Evolutionary conservation across 2,113 vertebrate genomes (phyloP).

Genomic region (Nyctereutes procyonoides): DNA sequence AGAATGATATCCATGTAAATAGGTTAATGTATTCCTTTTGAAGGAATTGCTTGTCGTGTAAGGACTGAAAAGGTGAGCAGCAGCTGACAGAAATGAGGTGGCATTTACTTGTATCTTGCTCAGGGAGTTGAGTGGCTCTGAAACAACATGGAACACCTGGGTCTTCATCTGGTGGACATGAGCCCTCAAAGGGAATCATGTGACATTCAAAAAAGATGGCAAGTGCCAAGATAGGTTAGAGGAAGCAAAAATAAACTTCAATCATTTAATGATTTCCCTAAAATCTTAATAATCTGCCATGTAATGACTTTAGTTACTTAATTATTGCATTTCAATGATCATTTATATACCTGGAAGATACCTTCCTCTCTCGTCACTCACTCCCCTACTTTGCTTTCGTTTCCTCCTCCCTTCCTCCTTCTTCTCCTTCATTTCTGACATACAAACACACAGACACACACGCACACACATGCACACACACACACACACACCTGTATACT

Average conservation of each 20-base stretch:
- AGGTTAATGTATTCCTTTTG: background rate
- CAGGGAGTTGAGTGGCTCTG: background rate
- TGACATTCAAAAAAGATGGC: background rate
- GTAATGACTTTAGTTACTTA: slow-evolving; percentile 14
- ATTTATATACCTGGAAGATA: background rate
- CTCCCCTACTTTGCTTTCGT: background rate
- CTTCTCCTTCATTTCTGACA: background rate
- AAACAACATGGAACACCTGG: background rate
- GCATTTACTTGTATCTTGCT: background rate
- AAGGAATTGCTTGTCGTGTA: background rate
- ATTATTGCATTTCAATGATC: background rate
- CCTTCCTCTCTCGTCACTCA: too few species aligned
- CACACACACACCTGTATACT: background rate
- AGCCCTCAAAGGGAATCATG: background rate
- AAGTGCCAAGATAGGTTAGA: background rate
- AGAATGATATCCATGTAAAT: background rate
- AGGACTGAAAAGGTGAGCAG: background rate
- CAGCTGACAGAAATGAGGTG: background rate
- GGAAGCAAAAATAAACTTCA: background rate
- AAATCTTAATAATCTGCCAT: background rate
- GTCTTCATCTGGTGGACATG: background rate
- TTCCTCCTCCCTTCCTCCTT: background rate
- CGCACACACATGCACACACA: background rate
- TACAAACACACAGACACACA: background rate
- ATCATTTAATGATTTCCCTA: background rate